These are phyloP conservation scores for Bombus turneri DNA, from an alignment of 1,140 invertebrate species.

Conservation along the genomic window DNA sequence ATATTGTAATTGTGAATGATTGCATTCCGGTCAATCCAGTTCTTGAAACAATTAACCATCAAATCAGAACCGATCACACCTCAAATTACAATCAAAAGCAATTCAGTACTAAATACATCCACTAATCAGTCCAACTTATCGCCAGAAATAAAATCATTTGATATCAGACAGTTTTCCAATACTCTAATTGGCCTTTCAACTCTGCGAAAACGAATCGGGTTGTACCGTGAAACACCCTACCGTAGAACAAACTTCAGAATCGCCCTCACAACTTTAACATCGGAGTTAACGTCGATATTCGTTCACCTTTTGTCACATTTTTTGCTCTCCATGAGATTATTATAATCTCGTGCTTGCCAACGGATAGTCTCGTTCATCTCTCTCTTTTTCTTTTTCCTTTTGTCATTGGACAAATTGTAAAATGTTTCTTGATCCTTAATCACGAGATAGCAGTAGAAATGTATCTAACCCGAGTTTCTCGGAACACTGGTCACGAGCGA, in stretches of 20 bases:
- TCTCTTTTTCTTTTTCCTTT: background rate
- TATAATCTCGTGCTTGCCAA: slow-evolving; percentile 6
- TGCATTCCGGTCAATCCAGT: background rate
- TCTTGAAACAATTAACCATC: background rate
- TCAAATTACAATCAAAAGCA: background rate
- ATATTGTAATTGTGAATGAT: background rate
- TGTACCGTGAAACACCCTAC: background rate
- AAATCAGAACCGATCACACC: background rate
- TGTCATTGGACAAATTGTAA: slow-evolving; percentile 29
- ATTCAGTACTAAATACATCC: background rate
- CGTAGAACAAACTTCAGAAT: background rate
- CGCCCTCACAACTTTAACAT: background rate
- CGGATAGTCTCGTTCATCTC: background rate
- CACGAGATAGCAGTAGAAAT: slow-evolving; percentile 27
- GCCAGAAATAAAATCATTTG: background rate
- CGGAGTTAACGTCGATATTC: background rate
- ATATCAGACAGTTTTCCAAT: slow-evolving; percentile 7
- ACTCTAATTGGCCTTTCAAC: slow-evolving; percentile 12
- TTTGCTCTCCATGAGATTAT: background rate
- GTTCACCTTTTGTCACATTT: no score
- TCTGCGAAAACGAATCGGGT: background rate
- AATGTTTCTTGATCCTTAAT: slow-evolving; percentile 44
- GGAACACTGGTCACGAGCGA: slow-evolving; percentile 60
- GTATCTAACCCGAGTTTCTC: slow-evolving; percentile 28
- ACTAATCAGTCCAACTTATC: background rate